Conservation (phyloP, 2,888 invertebrate genomes). For the Drosophila ezoana region DNA sequence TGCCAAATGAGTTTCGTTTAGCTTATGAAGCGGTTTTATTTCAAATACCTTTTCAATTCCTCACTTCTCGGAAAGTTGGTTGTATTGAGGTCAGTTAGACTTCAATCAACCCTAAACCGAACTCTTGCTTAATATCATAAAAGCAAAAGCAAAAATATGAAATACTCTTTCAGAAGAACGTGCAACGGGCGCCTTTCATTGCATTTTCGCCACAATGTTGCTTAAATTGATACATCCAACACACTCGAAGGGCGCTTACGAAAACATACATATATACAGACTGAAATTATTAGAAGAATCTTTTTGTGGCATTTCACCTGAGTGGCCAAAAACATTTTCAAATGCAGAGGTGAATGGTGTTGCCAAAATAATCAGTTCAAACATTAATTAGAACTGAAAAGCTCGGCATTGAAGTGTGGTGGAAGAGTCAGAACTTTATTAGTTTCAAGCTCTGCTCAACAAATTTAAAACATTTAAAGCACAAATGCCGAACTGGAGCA, state of each 20-base stretch:
- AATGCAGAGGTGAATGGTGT: constrained; percentile 7
- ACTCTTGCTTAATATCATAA: constrained; percentile 23
- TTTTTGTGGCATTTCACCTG: constrained; percentile 1
- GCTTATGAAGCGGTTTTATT: constrained; percentile 29
- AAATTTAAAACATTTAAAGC: constrained; percentile 13
- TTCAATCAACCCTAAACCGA: constrained; percentile 35
- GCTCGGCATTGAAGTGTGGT: background rate
- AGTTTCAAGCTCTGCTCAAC: constrained; percentile 2
- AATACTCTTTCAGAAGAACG: constrained; percentile 20
- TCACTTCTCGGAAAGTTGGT: constrained; percentile 7
- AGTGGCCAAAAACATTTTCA: background rate
- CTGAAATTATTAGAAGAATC: background rate
- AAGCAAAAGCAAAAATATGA: constrained; percentile 28
- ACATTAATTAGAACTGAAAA: constrained; percentile 33
- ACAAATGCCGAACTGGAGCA: constrained; percentile 14
- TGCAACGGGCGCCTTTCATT: constrained; percentile 14
- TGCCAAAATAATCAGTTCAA: constrained; percentile 7
- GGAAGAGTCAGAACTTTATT: background rate
- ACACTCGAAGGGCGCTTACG: constrained; percentile 2
- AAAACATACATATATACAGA: constrained; percentile 1
- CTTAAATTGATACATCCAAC: constrained; percentile 14
- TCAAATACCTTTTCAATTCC: constrained; percentile 40
- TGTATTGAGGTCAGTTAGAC: constrained; percentile 30
- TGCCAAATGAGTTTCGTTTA: constrained; percentile 31
- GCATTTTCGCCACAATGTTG: constrained; percentile 23